Conservation (phyloP, 2,888 invertebrate genomes). For the Sminthurinus aureus region DNA sequence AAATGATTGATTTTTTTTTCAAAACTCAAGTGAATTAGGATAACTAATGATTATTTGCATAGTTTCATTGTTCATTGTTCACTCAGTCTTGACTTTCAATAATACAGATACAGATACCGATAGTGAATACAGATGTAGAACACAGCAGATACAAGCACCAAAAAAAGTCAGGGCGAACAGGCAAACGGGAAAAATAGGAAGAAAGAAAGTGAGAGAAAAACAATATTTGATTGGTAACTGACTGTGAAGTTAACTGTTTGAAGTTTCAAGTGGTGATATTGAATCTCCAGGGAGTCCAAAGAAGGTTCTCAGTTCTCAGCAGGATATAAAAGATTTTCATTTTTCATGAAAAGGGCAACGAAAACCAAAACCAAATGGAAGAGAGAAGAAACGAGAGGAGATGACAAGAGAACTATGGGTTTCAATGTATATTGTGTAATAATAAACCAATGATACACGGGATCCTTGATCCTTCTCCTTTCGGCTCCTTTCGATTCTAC, state of each 20-base stretch:
- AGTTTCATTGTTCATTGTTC: background rate
- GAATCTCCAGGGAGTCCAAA: conserved; percentile 56
- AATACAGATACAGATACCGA: too few relatives aligned
- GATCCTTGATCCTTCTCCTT: background rate
- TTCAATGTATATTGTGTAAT: background rate
- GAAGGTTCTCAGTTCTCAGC: conserved; percentile 57
- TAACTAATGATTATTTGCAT: background rate
- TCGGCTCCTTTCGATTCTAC: background rate
- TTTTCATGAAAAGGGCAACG: conserved; percentile 56
- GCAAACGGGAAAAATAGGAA: background rate
- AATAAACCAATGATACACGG: too few relatives aligned
- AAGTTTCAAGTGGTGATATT: conserved; percentile 56
- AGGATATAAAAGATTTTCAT: conserved; percentile 51
- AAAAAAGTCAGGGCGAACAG: background rate
- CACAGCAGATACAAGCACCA: background rate
- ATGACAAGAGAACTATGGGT: conserved; percentile 16
- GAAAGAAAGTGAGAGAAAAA: background rate
- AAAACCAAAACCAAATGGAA: background rate
- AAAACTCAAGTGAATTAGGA: background rate
- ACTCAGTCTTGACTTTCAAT: too few relatives aligned
- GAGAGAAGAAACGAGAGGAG: background rate
- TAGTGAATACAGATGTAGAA: background rate
- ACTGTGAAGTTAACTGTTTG: conserved; percentile 7
- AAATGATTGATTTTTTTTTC: background rate
- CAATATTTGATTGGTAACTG: conserved; percentile 12